Percentiles rank a stretch among this genome's conserved stretches.
phyloP scores from a whole-genome alignment of 1,140 invertebrate species.

The Brachionus calyciflorus region DNA sequence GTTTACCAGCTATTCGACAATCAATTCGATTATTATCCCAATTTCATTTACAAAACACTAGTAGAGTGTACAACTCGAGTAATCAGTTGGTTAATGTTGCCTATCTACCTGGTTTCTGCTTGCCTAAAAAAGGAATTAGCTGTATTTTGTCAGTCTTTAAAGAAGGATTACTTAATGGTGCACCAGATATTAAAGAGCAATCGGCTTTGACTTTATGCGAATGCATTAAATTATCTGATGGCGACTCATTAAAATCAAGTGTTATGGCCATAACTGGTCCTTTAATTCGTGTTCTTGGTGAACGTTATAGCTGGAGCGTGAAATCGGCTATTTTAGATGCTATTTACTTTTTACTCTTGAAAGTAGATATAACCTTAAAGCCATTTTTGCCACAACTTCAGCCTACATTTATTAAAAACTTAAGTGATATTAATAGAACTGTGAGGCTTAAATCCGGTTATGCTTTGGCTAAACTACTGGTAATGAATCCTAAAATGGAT shows the following conservation, averaged over 20 bases:
- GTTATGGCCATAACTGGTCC: slow-evolving; percentile 95
- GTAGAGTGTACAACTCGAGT: background rate
- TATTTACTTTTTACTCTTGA: slow-evolving; percentile 82
- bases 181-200: slow-evolving; percentile 88
- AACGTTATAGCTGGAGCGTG: slow-evolving; percentile 84
- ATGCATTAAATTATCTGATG: slow-evolving; percentile 75
- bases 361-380: slow-evolving; percentile 77
- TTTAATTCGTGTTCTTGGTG: slow-evolving; percentile 91
- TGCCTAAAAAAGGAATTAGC: slow-evolving; percentile 84
- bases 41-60: slow-evolving; percentile 12
- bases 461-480: slow-evolving; percentile 80
- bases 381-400: slow-evolving; percentile 96
- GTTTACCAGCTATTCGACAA: slow-evolving; percentile 82
- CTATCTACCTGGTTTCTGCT: slow-evolving; percentile 82
- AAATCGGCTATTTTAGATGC: slow-evolving; percentile 94
- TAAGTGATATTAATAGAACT: slow-evolving; percentile 79
- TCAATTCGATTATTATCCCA: slow-evolving; percentile 71
- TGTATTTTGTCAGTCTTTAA: slow-evolving; percentile 89
- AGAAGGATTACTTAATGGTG: slow-evolving; percentile 88
- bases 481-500: slow-evolving; percentile 79
- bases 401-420: slow-evolving; percentile 90
- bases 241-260: slow-evolving; percentile 79
- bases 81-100: background rate
- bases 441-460: slow-evolving; percentile 83
- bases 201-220: slow-evolving; percentile 89